Evolutionary conservation across 2,888 invertebrate genomes (phyloP).

Genomic region (Synanthedon myopaeformis): DNA sequence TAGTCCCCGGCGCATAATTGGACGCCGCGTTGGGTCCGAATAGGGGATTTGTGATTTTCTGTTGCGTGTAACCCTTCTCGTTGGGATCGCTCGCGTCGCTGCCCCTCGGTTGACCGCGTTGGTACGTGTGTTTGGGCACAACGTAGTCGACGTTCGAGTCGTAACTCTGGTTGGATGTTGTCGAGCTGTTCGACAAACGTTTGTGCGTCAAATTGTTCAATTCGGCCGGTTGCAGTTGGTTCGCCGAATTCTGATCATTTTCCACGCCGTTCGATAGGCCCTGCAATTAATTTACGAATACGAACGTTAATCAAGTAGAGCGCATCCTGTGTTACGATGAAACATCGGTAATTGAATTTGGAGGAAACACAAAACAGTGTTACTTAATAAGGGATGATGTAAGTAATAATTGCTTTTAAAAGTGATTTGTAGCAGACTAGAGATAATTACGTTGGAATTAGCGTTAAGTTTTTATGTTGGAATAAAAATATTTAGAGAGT

Average conservation of each 20-base stretch:
- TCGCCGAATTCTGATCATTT: slow-evolving; percentile 57
- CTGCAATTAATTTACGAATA: slow-evolving; percentile 29
- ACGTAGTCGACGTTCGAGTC: slow-evolving; percentile 57
- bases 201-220: slow-evolving; percentile 42
- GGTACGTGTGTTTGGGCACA: slow-evolving; percentile 48
- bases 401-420: no score
- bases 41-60: slow-evolving; percentile 53
- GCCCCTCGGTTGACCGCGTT: slow-evolving; percentile 28
- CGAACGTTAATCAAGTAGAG: neutral
- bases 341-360: no score
- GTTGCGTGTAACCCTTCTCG: slow-evolving; percentile 33
- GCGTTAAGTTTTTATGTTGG: no score
- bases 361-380: no score
- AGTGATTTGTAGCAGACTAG: no score
- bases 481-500: no score
- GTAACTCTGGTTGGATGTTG: slow-evolving; percentile 58
- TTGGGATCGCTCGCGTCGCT: slow-evolving; percentile 34
- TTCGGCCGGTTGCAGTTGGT: slow-evolving; percentile 37
- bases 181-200: slow-evolving; percentile 56
- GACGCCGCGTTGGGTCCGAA: slow-evolving; percentile 64
- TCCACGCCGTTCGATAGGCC: slow-evolving; percentile 62
- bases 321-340: no score
- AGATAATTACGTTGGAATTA: no score
- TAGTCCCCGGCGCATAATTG: slow-evolving; percentile 50
- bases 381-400: no score